These are phyloP conservation scores for Bradypodion ventrale DNA, from an alignment of 2,797 vertebrate species.

Conservation along the genomic window DNA sequence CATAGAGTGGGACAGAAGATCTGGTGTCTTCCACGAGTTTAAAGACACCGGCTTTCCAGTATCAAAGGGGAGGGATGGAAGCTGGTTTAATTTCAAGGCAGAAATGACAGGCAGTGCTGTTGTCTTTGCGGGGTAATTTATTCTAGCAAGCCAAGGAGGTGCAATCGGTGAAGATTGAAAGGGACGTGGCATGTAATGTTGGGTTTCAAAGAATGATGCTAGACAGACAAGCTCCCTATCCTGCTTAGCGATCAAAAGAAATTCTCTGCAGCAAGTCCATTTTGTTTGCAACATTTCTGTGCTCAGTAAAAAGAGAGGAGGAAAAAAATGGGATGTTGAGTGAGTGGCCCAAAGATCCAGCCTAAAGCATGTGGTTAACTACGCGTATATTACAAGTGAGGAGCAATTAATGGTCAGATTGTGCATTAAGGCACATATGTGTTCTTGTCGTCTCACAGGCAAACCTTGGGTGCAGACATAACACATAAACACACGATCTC, in stretches of 20 bases:
- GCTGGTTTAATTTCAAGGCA: not conserved
- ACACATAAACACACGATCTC: no score
- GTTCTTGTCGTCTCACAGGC: no score
- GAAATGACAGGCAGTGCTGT: not conserved
- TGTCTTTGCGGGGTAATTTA: constrained; percentile 1
- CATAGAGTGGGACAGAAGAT: not conserved
- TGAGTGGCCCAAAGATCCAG: not conserved
- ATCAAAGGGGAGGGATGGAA: not conserved
- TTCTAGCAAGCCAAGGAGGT: not conserved
- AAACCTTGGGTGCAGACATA: no score
- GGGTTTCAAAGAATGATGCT: not conserved
- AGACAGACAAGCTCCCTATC: not conserved
- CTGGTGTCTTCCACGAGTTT: not conserved
- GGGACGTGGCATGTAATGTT: not conserved
- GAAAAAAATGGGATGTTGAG: not conserved
- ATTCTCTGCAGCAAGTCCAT: no score
- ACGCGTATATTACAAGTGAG: not conserved
- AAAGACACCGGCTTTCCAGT: not conserved
- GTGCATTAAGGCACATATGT: no score
- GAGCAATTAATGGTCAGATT: not conserved
- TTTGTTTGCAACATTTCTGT: not conserved
- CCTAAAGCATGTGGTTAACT: not conserved
- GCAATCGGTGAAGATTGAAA: not conserved
- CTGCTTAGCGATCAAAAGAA: not conserved
- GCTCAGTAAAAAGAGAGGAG: not conserved